These are phyloP conservation scores for Phortica magna DNA, from an alignment of 2,888 invertebrate species.

Conservation along the genomic window DNA sequence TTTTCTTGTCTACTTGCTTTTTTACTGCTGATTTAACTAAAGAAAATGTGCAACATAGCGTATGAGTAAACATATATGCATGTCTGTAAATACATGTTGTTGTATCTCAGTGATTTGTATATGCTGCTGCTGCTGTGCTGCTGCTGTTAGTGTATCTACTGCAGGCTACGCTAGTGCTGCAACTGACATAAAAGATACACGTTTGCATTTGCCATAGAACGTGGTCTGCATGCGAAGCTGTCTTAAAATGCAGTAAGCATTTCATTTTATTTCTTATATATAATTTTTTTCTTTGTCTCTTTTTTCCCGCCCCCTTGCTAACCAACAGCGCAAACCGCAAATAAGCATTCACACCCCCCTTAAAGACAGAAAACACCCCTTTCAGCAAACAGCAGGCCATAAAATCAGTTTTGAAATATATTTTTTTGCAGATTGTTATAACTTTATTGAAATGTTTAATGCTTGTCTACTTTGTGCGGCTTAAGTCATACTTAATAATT, in stretches of 20 bases:
- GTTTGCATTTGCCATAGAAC: conserved; percentile 28
- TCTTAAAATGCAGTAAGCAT: conserved; percentile 26
- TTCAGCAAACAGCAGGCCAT: too few species aligned
- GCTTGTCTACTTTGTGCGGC: too few species aligned
- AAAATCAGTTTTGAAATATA: too few species aligned
- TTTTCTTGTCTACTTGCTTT: background rate
- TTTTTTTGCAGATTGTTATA: too few species aligned
- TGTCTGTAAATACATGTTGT: background rate
- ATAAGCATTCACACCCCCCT: too few species aligned
- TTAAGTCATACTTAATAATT: too few species aligned
- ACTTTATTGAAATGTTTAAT: too few species aligned
- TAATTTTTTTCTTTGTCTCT: background rate
- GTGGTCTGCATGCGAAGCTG: conserved; percentile 29
- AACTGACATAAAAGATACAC: conserved; percentile 26
- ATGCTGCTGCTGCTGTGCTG: too few species aligned
- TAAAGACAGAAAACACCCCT: too few species aligned
- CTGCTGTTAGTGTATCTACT: conserved; percentile 4
- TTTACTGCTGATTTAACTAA: too few species aligned
- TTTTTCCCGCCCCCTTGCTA: too few species aligned
- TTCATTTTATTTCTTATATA: conserved; percentile 10
- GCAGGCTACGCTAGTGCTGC: background rate
- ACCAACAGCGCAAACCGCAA: too few species aligned
- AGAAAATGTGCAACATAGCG: background rate
- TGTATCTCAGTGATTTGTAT: background rate
- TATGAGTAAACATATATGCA: background rate